These are phyloP conservation scores for Atlantisia rogersi DNA, from an alignment of 2,113 vertebrate genomes.

Conservation along the genomic window DNA sequence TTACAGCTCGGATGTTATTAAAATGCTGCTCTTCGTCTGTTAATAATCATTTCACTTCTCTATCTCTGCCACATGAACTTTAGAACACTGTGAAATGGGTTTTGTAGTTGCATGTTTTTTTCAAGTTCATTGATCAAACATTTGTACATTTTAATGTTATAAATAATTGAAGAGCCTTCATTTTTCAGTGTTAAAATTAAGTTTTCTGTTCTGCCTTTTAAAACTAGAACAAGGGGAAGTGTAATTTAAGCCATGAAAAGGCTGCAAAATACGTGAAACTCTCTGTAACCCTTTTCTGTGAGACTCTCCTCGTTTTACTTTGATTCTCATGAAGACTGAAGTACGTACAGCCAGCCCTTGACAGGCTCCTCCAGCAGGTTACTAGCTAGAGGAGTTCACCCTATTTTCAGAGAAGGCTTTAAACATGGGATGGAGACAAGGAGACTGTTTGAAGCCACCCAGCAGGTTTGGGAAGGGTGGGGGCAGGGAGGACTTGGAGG, in stretches of 20 bases:
- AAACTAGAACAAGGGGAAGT: slow-evolving; percentile 69
- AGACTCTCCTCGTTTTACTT: slow-evolving; percentile 48
- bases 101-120: slow-evolving; percentile 72
- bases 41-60: slow-evolving; percentile 72
- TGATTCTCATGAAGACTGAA: slow-evolving; percentile 67
- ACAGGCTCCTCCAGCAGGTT: slow-evolving; percentile 62
- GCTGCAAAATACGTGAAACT: slow-evolving; percentile 63
- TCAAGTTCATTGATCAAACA: slow-evolving; percentile 77
- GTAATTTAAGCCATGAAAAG: slow-evolving; percentile 73
- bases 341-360: slow-evolving; percentile 43
- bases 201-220: slow-evolving; percentile 75
- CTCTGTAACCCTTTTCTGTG: slow-evolving; percentile 64
- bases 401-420: slow-evolving; percentile 63
- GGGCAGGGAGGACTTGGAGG: slow-evolving; percentile 34
- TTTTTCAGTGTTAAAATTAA: slow-evolving; percentile 74
- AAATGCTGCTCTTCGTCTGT: slow-evolving; percentile 71
- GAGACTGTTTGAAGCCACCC: slow-evolving; percentile 67
- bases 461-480: slow-evolving; percentile 42
- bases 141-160: slow-evolving; percentile 78
- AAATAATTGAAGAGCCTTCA: slow-evolving; percentile 76
- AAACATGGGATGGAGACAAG: slow-evolving; percentile 42
- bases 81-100: slow-evolving; percentile 68
- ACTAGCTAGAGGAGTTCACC: slow-evolving; percentile 62
- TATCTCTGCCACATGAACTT: slow-evolving; percentile 73
- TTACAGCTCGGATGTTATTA: slow-evolving; percentile 69